phyloP scores from a whole-genome alignment of 2,113 vertebrate species.

The Gracilinanus agilis region DNA sequence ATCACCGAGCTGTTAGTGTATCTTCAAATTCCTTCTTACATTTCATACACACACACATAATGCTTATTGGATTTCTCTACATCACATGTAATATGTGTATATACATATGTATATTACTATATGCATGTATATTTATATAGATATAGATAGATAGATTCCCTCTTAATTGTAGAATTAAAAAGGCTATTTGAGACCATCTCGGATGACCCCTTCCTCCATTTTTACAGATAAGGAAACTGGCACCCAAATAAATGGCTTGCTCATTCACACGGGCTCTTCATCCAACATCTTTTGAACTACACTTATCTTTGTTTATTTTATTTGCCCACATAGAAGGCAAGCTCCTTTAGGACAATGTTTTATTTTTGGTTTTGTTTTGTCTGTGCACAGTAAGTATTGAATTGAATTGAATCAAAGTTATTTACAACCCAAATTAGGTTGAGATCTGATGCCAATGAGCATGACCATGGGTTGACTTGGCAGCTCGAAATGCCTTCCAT shows the following conservation, averaged over 20 bases:
- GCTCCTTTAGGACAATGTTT: neutral
- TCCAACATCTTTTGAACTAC: neutral
- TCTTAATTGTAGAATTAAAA: too few relatives aligned
- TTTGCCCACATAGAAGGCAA: neutral
- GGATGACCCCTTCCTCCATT: too few relatives aligned
- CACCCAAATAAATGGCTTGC: too few relatives aligned
- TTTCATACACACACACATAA: neutral
- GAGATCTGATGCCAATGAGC: neutral
- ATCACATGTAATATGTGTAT: too few relatives aligned
- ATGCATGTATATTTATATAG: too few relatives aligned
- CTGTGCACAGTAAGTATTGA: neutral
- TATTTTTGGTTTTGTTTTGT: neutral
- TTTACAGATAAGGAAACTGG: too few relatives aligned
- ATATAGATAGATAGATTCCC: too few relatives aligned
- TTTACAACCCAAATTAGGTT: conserved; percentile 26
- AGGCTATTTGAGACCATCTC: too few relatives aligned
- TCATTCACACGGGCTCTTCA: too few relatives aligned
- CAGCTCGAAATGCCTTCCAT: neutral
- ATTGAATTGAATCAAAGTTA: neutral
- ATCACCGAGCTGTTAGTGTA: too few relatives aligned
- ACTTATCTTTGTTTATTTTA: neutral
- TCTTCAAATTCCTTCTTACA: neutral
- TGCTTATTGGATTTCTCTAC: too few relatives aligned
- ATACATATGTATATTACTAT: too few relatives aligned
- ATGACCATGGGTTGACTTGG: conserved; percentile 4